Base-by-base conservation (phyloP, 92 coral and sea anemone species). In the Bergia sp. region DNA sequence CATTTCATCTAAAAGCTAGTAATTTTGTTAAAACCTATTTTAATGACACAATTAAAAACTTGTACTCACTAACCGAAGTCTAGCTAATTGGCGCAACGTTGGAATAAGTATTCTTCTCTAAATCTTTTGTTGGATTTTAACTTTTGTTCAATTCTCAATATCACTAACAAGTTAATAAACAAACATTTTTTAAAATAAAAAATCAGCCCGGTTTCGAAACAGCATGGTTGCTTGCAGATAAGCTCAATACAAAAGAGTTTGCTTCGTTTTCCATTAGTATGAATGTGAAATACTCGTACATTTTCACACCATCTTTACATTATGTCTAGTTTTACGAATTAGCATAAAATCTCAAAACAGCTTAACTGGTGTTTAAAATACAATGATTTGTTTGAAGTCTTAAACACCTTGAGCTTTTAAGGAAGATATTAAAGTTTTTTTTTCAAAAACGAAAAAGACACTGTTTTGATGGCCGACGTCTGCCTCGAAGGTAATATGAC, bases 321-420 rank as follows among this genome's bases (percentile, higher is more conserved):
- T 47, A 18, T 84, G 87, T 71, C 77, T 84, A 38, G 74, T 45
- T 37, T 43, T 20, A n/a, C 37, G 36, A 71, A 84, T 84, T 71
- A 69, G 65, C 87, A 84, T 84, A 84, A 84, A 71, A 29, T 44
- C 5, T 29, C 87, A 84, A 44, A 84, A 71, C 87, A 69, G 2
- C 11, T 21, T 45, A 84, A 47, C 87, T 36, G 78, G 87, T 47
- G 79, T 67, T 73, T 29, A 71, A 69, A 71, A 49, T 74, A 47
- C 41, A 23, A 44, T 37, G 64, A 29, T 29, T 13, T 69, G 18
- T 84, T 23, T 29, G 43, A 64, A 77, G 15, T 50, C 37, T 36
- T 36, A 13, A 53, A 80, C 47, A 53, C 16, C 38, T 23, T 71
- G 61, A 36, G 23, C 20, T 69, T 84, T n/a, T 5, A 37, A 47